phyloP scores from a whole-genome alignment of 2,797 vertebrate species.

The Eurystomus glaucurus region DNA sequence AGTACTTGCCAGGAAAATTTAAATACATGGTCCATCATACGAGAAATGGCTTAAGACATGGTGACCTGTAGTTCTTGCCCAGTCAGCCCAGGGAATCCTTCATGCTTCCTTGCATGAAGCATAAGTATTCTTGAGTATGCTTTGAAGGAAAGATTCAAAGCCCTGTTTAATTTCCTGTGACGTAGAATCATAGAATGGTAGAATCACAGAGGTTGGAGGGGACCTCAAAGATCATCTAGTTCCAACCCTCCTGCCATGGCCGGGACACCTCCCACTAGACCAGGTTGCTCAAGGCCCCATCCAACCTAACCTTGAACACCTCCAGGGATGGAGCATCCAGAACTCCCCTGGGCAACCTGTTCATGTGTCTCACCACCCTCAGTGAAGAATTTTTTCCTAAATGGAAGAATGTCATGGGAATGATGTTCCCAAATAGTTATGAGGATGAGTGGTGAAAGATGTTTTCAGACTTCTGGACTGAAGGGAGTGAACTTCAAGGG shows the following conservation, averaged over 20 bases:
- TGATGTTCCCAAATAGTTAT: neutral
- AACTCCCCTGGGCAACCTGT: too few relatives aligned
- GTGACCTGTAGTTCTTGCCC: neutral
- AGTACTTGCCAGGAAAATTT: neutral
- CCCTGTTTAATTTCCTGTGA: neutral
- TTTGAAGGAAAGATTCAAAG: neutral
- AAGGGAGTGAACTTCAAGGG: neutral
- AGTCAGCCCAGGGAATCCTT: neutral
- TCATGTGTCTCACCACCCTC: too few relatives aligned
- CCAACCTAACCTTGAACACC: too few relatives aligned
- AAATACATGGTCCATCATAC: neutral
- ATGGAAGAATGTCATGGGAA: neutral
- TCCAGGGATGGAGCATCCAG: too few relatives aligned
- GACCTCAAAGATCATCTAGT: too few relatives aligned
- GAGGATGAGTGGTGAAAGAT: neutral
- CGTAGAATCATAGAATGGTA: too few relatives aligned
- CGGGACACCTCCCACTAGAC: too few relatives aligned
- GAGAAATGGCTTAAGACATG: neutral
- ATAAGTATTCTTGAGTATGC: neutral
- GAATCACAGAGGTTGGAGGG: too few relatives aligned
- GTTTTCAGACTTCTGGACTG: neutral
- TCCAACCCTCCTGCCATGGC: too few relatives aligned
- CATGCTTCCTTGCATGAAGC: neutral
- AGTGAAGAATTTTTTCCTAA: too few relatives aligned
- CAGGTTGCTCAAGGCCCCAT: too few relatives aligned